Evolutionary conservation across 2,888 invertebrate species (phyloP), one percentile per base, ranked within the genome.

Genomic region (Drosophila pseudotalamancana): DNA sequence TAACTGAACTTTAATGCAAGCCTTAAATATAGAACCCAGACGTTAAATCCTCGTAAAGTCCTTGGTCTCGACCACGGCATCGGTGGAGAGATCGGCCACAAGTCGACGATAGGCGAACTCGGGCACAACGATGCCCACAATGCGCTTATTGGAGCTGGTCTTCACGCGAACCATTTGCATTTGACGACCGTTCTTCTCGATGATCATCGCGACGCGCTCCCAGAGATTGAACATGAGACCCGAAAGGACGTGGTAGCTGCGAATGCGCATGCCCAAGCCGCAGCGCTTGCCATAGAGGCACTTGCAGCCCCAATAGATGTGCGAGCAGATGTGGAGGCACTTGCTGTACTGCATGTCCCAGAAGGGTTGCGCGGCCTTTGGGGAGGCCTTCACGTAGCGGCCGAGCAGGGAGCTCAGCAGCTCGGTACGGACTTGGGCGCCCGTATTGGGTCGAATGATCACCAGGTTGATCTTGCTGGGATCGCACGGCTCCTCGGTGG

Each of bases 151-250:
- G 86, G 95, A 94, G 87, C 95, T 95, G 32, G 97, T 97, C 92
- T 97, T 94, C 88, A 99, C 93, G 70, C 99, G 95, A 83, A 99
- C 97, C 77, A 99, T 98, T 93, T 99, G 99, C 96, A 99, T 97
- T 92, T 97, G 97, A 87, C 96, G 95, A 78, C 94, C 94, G 71
- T 94, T 94, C 83, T 95, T 94, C 21, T 96, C 94, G 63, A 99
- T 93, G 70, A 97, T 95, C 56, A 94, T 93, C 92, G 99, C 99
- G 51, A 99, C 96, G 71, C 97, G 94, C 88, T 97, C 95, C 99
- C 99, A 99, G 59, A 99, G 98, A 43, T 97, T 97, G 78, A 99
- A 93, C 87, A 99, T 98, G 8, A 98, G 97, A 40, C 99, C 99
- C 61, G 97, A 94, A 48, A 99, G 94, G 62, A 99, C 97, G 92